A percentile compares a stretch with the other conserved stretches of the same genome.
These are phyloP conservation scores for Noctua fimbriata DNA, from an alignment of 2,888 invertebrate genomes.

Conservation along the genomic window DNA sequence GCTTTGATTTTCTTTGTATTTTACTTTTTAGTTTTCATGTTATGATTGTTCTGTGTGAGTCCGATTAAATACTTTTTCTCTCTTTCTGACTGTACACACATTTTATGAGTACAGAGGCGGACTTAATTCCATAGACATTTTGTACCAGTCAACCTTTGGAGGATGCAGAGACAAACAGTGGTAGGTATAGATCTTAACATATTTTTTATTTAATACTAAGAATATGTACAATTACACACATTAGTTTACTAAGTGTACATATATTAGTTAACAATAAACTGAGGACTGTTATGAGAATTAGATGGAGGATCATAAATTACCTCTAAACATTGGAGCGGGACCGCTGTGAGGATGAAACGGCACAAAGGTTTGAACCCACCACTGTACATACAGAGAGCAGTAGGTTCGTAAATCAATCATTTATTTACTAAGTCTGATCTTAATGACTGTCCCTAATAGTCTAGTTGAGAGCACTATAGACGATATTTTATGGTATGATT, in stretches of 20 bases:
- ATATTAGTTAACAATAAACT: constrained; percentile 50
- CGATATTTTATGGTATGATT: not conserved
- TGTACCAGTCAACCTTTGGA: no score
- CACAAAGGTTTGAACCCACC: constrained; percentile 67
- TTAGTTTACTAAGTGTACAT: constrained; percentile 25
- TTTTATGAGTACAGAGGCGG: no score
- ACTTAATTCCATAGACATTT: no score
- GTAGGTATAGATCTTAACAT: no score
- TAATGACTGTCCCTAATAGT: not conserved
- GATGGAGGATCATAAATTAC: constrained; percentile 72
- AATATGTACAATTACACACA: not conserved
- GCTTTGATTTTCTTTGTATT: not conserved
- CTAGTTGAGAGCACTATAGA: not conserved
- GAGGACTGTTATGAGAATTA: constrained; percentile 58
- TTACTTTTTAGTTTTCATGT: not conserved
- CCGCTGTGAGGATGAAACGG: constrained; percentile 79
- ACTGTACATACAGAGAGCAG: constrained; percentile 36
- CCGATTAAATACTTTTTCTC: no score
- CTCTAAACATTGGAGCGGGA: constrained; percentile 70
- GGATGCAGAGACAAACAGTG: no score
- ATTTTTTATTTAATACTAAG: no score
- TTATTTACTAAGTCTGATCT: not conserved
- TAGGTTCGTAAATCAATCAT: constrained; percentile 28
- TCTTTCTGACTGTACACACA: no score
- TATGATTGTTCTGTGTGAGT: not conserved